These are phyloP conservation scores for Hoplodrina ambigua DNA, from an alignment of 2,888 invertebrate genomes.

Conservation along the genomic window DNA sequence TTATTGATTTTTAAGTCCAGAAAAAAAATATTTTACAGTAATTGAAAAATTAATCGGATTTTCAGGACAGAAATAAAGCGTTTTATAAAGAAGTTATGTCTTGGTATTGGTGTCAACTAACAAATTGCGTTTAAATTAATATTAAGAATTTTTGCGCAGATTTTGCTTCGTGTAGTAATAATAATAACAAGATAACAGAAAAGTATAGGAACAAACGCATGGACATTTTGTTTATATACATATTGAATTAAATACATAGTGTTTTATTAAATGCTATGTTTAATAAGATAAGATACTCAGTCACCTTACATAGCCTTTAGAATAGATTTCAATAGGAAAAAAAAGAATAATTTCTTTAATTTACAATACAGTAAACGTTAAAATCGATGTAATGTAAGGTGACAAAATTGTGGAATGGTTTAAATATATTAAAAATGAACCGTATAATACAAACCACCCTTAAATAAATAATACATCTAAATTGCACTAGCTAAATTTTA, in stretches of 20 bases:
- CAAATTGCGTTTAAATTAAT: slow-evolving; percentile 20
- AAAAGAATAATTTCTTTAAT: slow-evolving; percentile 39
- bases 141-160: slow-evolving; percentile 11
- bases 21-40: too few species aligned
- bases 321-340: slow-evolving; percentile 35
- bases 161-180: slow-evolving; percentile 16
- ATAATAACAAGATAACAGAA: slow-evolving; percentile 25
- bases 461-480: slow-evolving; percentile 82
- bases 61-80: too few species aligned
- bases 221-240: slow-evolving; percentile 34
- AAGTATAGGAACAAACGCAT: slow-evolving; percentile 48
- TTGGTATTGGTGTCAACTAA: too few species aligned
- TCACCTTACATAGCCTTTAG: slow-evolving; percentile 46
- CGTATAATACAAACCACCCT: slow-evolving; percentile 75
- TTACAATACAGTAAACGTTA: slow-evolving; percentile 36
- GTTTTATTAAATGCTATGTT: slow-evolving; percentile 43
- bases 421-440: slow-evolving; percentile 71
- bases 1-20: too few species aligned
- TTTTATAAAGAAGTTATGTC: too few species aligned
- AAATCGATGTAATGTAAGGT: slow-evolving; percentile 51
- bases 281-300: slow-evolving; percentile 42
- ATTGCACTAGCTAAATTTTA: slow-evolving; percentile 84
- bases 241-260: slow-evolving; percentile 30
- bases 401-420: slow-evolving; percentile 79
- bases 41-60: too few species aligned